phyloP scores from a whole-genome alignment of 2,113 vertebrate species.

The Grantiella picta region DNA sequence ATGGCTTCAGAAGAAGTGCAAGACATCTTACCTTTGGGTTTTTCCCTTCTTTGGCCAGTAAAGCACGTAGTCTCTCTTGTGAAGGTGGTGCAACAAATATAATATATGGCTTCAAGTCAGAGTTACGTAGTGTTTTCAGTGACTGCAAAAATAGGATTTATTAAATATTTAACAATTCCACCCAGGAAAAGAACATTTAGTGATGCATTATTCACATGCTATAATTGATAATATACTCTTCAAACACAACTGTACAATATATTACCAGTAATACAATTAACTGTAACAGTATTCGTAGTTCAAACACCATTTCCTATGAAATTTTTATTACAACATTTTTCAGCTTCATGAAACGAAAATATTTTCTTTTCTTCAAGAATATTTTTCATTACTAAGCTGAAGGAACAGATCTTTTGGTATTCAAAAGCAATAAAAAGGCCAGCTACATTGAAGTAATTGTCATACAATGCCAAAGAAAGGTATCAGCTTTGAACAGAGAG shows the following conservation, averaged over 20 bases:
- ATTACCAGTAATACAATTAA: neutral
- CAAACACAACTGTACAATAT: neutral
- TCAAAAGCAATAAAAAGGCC: neutral
- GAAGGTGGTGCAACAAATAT: constrained; percentile 95
- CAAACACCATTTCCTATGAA: neutral
- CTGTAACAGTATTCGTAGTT: neutral
- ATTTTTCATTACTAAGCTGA: neutral
- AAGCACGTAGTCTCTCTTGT: constrained; percentile 89
- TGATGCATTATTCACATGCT: neutral
- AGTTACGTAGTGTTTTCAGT: constrained; percentile 85
- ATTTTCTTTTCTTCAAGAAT: neutral
- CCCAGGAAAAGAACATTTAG: neutral
- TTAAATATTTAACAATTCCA: neutral
- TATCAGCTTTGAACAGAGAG: neutral
- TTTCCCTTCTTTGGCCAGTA: constrained; percentile 89
- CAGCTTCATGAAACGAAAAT: neutral
- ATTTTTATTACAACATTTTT: neutral
- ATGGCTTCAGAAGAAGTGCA: neutral
- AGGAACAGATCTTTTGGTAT: neutral
- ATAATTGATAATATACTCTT: neutral
- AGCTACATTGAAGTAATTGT: neutral
- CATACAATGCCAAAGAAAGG: neutral
- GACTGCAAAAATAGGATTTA: constrained; percentile 74
- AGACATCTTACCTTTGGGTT: constrained; percentile 84
- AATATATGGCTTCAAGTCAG: constrained; percentile 95